Base-by-base conservation (phyloP, 2,888 invertebrate genomes). In the Agonum fuliginosum region DNA sequence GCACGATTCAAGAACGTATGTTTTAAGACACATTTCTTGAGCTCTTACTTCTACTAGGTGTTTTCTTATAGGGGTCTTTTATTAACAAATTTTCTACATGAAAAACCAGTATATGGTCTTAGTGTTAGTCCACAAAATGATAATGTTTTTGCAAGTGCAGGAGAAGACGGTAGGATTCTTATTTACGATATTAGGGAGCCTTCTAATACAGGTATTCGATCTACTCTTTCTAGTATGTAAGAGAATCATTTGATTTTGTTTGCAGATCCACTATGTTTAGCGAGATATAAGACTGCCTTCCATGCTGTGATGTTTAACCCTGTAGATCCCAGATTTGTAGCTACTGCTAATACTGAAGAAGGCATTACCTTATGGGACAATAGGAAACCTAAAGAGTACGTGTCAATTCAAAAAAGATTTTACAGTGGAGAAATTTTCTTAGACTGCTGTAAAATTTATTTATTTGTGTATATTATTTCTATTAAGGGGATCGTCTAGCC, bases 251-350 rank as follows among this genome's bases (percentile, higher is more conserved):
- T 69, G 4, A 22, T 58, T 30, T 27, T 20, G 10, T 62, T 84
- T 83, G 79, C 84, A 88, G 91, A 91, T 80, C 90, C 91, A n/a
- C 89, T 93, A 81, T 90, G 91, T 81, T 86, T 94, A 83, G 91
- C 93, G 83, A 93, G 93, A 84, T 90, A 90, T 82, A 90, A 90
- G 81, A 90, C 91, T 71, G 92, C 97, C n/a, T 97, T 96, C 88
- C 97, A 97, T 87, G 95, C 96, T n/a, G 97, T 97, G 37, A 95
- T 95, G 92, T 97, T 94, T 86, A 97, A 97, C 87, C 97, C 97
- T 0, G 88, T 91, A 20, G 96, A 97, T 83, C 90, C 94, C 0
- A 90, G 93, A 82, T 91, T 94, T 81, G 85, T 98, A 78, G 95
- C 95, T 10, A 96, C 97, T 3, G 97, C 97, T 0, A 97, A 97